Percentiles rank a stretch among this genome's conserved stretches.
phyloP scores from a whole-genome alignment of 2,797 vertebrate genomes.

The Alectoris magna region DNA sequence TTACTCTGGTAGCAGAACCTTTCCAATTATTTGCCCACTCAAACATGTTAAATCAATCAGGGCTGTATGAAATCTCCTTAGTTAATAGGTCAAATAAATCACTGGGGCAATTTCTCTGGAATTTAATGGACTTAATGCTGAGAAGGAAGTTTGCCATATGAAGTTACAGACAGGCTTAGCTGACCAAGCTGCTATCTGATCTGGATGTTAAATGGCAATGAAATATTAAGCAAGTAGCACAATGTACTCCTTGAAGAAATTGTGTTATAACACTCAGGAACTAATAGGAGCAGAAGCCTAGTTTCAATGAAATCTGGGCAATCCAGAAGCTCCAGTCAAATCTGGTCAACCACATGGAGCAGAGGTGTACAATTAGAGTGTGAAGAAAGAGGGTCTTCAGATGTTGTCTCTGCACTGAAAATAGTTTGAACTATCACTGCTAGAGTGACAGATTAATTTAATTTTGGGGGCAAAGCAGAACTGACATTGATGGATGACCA shows the following conservation, averaged over 20 bases:
- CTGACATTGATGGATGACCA: constrained; percentile 45
- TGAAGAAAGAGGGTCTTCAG: neutral
- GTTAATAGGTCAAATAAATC: neutral
- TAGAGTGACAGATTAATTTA: constrained; percentile 41
- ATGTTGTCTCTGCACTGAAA: constrained; percentile 23
- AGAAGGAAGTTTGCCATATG: neutral
- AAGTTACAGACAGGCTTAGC: neutral
- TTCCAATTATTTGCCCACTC: neutral
- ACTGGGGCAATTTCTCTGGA: neutral
- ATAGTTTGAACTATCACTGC: neutral
- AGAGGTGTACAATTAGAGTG: neutral
- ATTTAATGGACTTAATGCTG: neutral
- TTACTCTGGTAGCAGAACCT: constrained; percentile 5
- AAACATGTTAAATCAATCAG: neutral
- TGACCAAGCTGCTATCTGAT: neutral
- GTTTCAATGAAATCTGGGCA: neutral
- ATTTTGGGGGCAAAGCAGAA: constrained; percentile 8
- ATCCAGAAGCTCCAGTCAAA: neutral
- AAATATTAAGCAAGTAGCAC: neutral
- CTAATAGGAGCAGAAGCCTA: neutral
- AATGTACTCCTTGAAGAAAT: neutral
- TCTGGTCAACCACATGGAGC: neutral
- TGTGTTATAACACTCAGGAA: neutral
- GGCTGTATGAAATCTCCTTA: neutral
- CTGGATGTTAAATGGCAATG: neutral